Evolutionary conservation across 2,888 invertebrate species (phyloP).

Genomic region (Mythimna impura): DNA sequence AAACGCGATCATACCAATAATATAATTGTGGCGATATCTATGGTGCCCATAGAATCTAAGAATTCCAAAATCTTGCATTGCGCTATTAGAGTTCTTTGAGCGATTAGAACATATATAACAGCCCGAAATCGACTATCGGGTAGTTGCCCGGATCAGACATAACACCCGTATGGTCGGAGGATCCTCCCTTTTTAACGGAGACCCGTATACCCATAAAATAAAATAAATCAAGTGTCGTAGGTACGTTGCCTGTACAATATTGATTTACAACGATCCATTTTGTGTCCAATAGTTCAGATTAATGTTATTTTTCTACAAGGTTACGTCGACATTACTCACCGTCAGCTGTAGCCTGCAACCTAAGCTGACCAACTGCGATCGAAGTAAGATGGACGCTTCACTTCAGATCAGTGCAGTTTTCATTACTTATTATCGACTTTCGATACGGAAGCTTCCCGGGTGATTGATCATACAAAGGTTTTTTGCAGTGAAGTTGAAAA

Average conservation of each 20-base stretch:
- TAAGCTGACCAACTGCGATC: conserved; percentile 31
- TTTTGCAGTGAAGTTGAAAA: background rate
- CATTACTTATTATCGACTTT: conserved; percentile 4
- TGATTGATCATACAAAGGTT: background rate
- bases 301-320: conserved; percentile 48
- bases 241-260: background rate
- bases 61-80: too few species aligned
- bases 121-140: too few species aligned
- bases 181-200: too few species aligned
- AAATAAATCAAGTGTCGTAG: background rate
- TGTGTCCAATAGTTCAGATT: conserved; percentile 12
- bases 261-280: conserved; percentile 14
- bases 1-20: too few species aligned
- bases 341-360: conserved; percentile 12
- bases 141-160: too few species aligned
- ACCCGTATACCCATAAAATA: too few species aligned
- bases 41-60: too few species aligned
- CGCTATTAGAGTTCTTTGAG: too few species aligned
- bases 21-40: too few species aligned
- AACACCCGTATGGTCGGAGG: too few species aligned
- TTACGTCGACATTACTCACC: conserved; percentile 42
- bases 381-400: conserved; percentile 5
- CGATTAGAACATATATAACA: too few species aligned
- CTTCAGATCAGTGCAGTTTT: conserved; percentile 2
- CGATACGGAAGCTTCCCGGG: background rate